Base-by-base conservation (phyloP, 2,888 invertebrate species). In the Thymelicus lineola region DNA sequence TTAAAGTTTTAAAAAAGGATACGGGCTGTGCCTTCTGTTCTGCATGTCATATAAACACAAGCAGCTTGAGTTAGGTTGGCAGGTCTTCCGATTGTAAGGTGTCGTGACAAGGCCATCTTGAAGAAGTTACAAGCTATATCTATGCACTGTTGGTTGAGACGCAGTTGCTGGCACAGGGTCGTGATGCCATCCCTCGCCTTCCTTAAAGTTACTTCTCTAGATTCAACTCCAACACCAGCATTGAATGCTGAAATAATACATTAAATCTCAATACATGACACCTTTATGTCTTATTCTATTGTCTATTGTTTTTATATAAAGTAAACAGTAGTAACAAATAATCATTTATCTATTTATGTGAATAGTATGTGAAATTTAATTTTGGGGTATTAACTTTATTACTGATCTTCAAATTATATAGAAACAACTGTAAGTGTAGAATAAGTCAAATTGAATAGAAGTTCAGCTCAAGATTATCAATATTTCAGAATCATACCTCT, bases 41-140 rank as follows among this genome's bases (percentile, higher is more conserved):
- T 95, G 82, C 99, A 99, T 0, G 99, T 99, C 84, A 99, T 97
- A 85, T 99, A 99, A 3, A 99, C 97, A 88, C 99, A 99, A 36
- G 99, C 99, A 45, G 99, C 99, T 82, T 98, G 97, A 64, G 99
- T 98, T 82, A 98, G 97, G 14, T 96, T 95, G 75, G 97, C 97
- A 77, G 97, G 97, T 46, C 99, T 94, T 10, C 99, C 99, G 78
- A 98, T 96, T 0, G 99, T 99, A 59, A 98, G 90, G 79, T 98
- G 97, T 15, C 96, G 93, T 65, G 95, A 95, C 14, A 98, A 84
- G 14, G 98, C 98, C 97, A 98, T 96, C 90, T 98, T 98, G 88
- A 98, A 99, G 87, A 98, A 98, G 84, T 97, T 98, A 79, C 97
- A 97, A 0, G 99, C 98, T 15, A 97, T 98, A 76, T 99, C 98